Percentiles rank a stretch among this genome's conserved stretches.
Evolutionary conservation across 35 echinoderm and acorn worm species (phyloP).

Genomic region (Holothuria glaberrima): DNA sequence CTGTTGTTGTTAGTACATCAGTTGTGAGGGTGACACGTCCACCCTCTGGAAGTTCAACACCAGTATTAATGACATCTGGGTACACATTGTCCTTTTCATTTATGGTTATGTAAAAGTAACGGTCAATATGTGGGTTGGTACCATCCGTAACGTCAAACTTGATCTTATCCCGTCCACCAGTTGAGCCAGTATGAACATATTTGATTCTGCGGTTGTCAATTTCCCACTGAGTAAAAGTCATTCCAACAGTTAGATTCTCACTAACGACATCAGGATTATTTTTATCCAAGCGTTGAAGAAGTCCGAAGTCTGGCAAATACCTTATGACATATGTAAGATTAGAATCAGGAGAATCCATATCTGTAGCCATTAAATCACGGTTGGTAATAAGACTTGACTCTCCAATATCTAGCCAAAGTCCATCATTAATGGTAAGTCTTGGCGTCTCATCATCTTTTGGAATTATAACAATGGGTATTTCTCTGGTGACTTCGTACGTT

Average conservation of each 20-base stretch:
- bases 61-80: slow-evolving; percentile 94
- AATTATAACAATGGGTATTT: slow-evolving; percentile 70
- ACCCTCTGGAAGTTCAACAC: slow-evolving; percentile 93
- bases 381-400: slow-evolving; percentile 86
- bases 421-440: slow-evolving; percentile 92
- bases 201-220: slow-evolving; percentile 93
- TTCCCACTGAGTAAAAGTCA: slow-evolving; percentile 94
- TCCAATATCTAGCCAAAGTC: slow-evolving; percentile 88
- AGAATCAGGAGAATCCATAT: slow-evolving; percentile 93
- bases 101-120: slow-evolving; percentile 98
- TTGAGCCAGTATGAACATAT: slow-evolving; percentile 78
- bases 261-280: slow-evolving; percentile 53
- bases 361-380: slow-evolving; percentile 84
- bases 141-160: slow-evolving; percentile 99
- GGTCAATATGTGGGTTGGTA: slow-evolving; percentile 83
- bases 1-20: slow-evolving; percentile 84
- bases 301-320: slow-evolving; percentile 75
- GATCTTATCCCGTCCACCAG: slow-evolving; percentile 88
- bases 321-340: slow-evolving; percentile 88
- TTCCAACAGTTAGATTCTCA: slow-evolving; percentile 91
- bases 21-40: slow-evolving; percentile 94
- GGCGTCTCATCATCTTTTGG: slow-evolving; percentile 96
- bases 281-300: slow-evolving; percentile 86
- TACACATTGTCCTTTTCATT: slow-evolving; percentile 83
- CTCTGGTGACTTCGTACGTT: slow-evolving; percentile 79